Conservation (phyloP, 1,140 invertebrate genomes). For the Odontomachus brunneus region DNA sequence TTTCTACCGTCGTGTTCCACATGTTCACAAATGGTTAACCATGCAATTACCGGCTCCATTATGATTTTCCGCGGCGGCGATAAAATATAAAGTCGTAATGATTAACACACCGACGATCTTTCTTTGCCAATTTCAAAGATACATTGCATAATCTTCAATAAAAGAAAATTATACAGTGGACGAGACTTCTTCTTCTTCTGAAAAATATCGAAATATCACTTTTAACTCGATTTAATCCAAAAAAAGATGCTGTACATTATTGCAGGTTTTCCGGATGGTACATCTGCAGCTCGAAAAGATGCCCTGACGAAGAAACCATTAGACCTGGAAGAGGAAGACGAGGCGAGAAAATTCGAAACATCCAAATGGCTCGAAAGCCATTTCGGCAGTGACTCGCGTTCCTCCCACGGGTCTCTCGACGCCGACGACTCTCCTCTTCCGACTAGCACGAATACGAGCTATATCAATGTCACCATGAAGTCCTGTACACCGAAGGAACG, state of each 20-base stretch:
- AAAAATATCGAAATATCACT: neutral
- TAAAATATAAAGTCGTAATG: neutral
- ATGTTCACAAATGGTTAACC: slow-evolving; percentile 14
- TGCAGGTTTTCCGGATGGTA: slow-evolving; percentile 69
- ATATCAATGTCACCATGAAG: slow-evolving; percentile 92
- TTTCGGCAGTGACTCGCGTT: slow-evolving; percentile 94
- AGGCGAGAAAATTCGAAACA: slow-evolving; percentile 94
- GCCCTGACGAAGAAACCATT: slow-evolving; percentile 91
- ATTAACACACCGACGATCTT: neutral
- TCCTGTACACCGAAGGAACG: slow-evolving; percentile 85
- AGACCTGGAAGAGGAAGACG: slow-evolving; percentile 94
- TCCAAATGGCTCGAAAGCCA: slow-evolving; percentile 95
- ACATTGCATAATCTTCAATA: neutral
- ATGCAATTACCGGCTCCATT: neutral
- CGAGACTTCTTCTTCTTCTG: too few species aligned
- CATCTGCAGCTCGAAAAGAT: slow-evolving; percentile 89
- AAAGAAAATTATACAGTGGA: neutral
- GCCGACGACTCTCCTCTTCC: slow-evolving; percentile 81
- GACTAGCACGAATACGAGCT: slow-evolving; percentile 87
- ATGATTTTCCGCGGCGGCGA: neutral
- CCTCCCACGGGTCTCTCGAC: slow-evolving; percentile 89
- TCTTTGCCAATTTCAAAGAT: neutral
- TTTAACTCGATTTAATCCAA: too few species aligned
- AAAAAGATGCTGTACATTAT: neutral
- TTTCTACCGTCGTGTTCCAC: slow-evolving; percentile 13